These are phyloP conservation scores for Pagetopsis macropterus DNA, from an alignment of 2,797 vertebrate species.

Conservation along the genomic window DNA sequence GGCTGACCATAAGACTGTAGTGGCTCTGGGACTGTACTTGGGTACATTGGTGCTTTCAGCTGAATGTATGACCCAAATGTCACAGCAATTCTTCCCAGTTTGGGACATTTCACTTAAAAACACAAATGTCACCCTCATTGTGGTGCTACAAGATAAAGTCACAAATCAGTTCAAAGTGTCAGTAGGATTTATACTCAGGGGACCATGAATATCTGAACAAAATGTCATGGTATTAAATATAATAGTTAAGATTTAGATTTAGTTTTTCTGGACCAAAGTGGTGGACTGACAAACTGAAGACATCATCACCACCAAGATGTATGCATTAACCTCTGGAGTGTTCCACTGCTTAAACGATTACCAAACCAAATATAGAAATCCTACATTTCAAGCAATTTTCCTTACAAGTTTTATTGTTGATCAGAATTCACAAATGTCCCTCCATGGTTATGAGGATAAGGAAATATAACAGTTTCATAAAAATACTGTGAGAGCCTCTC, in stretches of 20 bases:
- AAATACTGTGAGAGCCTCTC: constrained; percentile 1
- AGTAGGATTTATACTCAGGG: neutral
- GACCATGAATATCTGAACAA: neutral
- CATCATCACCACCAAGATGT: neutral
- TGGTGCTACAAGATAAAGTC: neutral
- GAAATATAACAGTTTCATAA: neutral
- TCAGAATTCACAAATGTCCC: neutral
- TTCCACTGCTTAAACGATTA: neutral
- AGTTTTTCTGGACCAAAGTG: neutral
- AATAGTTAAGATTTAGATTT: neutral
- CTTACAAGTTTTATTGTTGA: neutral
- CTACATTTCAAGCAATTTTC: neutral
- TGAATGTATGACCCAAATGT: neutral
- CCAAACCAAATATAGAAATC: neutral
- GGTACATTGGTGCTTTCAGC: neutral
- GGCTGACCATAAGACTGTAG: neutral
- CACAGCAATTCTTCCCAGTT: neutral
- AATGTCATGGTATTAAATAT: neutral
- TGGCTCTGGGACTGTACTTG: neutral
- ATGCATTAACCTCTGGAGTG: neutral
- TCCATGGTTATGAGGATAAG: neutral
- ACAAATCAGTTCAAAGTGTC: neutral
- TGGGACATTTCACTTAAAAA: constrained; percentile 3
- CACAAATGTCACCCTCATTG: neutral
- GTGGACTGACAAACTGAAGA: neutral